Evolutionary conservation across 2,888 invertebrate genomes (phyloP).

Genomic region (Drosophila austrosaltans): DNA sequence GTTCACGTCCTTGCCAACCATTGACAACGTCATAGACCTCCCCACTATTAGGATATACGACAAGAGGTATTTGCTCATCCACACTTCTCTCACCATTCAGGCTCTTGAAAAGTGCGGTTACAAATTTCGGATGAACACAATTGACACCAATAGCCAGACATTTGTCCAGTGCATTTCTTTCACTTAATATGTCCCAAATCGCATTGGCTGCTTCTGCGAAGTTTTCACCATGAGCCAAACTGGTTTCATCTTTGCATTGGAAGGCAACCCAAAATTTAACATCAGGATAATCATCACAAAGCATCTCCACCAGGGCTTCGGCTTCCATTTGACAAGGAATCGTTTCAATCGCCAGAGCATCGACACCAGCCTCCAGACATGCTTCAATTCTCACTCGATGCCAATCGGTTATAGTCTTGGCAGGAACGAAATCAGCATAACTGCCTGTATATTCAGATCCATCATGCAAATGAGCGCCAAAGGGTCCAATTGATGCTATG

Average conservation of each 20-base stretch:
- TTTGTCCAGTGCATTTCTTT: conserved; percentile 86
- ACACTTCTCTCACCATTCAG: conserved; percentile 84
- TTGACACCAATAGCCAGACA: conserved; percentile 95
- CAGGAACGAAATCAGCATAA: conserved; percentile 88
- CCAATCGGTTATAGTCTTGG: conserved; percentile 90
- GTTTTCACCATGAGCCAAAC: conserved; percentile 91
- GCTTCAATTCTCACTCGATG: conserved; percentile 92
- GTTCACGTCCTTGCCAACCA: conserved; percentile 88
- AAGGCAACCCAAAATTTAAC: conserved; percentile 94
- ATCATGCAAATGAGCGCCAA: conserved; percentile 94
- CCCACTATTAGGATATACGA: conserved; percentile 97
- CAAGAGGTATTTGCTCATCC: conserved; percentile 87
- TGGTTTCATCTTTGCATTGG: conserved; percentile 89
- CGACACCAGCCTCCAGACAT: conserved; percentile 91
- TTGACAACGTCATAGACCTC: conserved; percentile 79
- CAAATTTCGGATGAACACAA: conserved; percentile 89
- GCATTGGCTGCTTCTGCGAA: conserved; percentile 89
- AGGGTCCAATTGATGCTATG: conserved; percentile 96
- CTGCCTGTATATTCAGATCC: conserved; percentile 97
- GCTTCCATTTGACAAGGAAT: conserved; percentile 95
- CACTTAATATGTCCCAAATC: conserved; percentile 86
- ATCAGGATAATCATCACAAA: conserved; percentile 89
- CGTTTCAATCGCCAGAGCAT: conserved; percentile 95
- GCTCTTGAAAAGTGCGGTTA: conserved; percentile 86
- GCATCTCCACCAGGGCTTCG: conserved; percentile 90